A percentile compares a stretch with the other conserved stretches of the same genome.
phyloP scores from a whole-genome alignment of 2,888 invertebrate genomes.

The Cabera pusaria region DNA sequence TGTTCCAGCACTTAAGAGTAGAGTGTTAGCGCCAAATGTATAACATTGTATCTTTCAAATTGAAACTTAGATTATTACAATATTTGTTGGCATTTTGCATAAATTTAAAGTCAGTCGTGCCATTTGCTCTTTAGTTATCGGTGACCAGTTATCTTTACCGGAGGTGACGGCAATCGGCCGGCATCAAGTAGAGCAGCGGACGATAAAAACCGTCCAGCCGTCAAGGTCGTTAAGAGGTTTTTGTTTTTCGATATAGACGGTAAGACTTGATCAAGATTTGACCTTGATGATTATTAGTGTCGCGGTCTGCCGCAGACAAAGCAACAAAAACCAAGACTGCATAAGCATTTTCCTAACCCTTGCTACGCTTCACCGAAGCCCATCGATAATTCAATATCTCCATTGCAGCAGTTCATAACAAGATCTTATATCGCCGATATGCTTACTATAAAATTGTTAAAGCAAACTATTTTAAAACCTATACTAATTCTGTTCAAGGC shows the following conservation, averaged over 20 bases:
- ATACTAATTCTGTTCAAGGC: too few species aligned
- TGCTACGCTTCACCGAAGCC: constrained; percentile 53
- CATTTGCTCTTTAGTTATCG: constrained; percentile 35
- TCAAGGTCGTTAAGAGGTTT: constrained; percentile 55
- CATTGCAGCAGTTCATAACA: too few species aligned
- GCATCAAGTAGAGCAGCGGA: constrained; percentile 41
- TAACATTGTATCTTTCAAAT: constrained; percentile 17
- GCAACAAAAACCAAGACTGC: constrained; percentile 58
- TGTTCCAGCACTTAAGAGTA: too few species aligned
- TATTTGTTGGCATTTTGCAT: constrained; percentile 10
- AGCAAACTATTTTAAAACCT: too few species aligned
- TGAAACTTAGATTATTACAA: constrained; percentile 4
- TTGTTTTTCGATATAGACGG: constrained; percentile 47
- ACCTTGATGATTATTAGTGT: constrained; percentile 68
- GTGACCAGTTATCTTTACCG: constrained; percentile 30
- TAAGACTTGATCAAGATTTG: constrained; percentile 48
- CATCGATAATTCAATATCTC: constrained; percentile 1
- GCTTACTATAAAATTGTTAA: too few species aligned
- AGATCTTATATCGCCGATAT: too few species aligned
- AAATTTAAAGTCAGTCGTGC: constrained; percentile 14
- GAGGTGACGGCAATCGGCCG: constrained; percentile 34
- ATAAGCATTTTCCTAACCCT: constrained; percentile 37
- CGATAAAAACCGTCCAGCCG: constrained; percentile 53
- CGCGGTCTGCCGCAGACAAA: constrained; percentile 57
- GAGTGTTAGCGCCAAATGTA: too few species aligned